Percentiles rank a stretch among this genome's conserved stretches.
phyloP scores from a whole-genome alignment of 2,888 invertebrate species.

The Drosophila acutilabella region DNA sequence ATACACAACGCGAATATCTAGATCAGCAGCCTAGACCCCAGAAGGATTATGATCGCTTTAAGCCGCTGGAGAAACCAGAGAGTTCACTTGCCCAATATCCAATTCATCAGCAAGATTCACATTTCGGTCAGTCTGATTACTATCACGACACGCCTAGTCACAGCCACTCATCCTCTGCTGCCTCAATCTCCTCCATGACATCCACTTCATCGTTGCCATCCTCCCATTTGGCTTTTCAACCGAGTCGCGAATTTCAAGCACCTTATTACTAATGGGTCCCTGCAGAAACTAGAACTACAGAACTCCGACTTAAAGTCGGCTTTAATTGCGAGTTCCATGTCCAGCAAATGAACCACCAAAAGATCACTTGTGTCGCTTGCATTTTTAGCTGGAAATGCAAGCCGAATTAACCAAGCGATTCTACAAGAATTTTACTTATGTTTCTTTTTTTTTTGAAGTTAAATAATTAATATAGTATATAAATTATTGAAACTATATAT shows the following conservation, averaged over 20 bases:
- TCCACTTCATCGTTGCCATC: neutral
- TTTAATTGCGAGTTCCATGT: constrained; percentile 9
- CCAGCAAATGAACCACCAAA: neutral
- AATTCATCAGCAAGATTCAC: neutral
- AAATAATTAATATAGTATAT: constrained; percentile 4
- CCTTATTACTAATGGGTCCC: constrained; percentile 52
- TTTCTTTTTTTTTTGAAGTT: constrained; percentile 11
- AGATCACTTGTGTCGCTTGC: constrained; percentile 23
- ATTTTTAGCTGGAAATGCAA: constrained; percentile 35
- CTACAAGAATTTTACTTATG: neutral
- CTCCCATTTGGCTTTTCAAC: constrained; percentile 21
- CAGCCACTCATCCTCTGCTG: neutral
- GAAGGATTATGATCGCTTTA: neutral
- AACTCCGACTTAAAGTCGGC: neutral
- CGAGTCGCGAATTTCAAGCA: constrained; percentile 64
- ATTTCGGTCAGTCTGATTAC: constrained; percentile 1
- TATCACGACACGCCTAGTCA: neutral
- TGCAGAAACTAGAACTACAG: neutral
- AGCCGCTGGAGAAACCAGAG: neutral
- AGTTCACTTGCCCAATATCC: neutral
- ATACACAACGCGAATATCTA: constrained; percentile 36
- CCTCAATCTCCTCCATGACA: neutral
- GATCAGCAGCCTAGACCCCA: constrained; percentile 8
- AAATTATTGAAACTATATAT: constrained; percentile 5
- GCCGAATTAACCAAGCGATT: constrained; percentile 10